Base-by-base conservation (phyloP, 2,113 vertebrate genomes). In the Neogobius melanostomus region DNA sequence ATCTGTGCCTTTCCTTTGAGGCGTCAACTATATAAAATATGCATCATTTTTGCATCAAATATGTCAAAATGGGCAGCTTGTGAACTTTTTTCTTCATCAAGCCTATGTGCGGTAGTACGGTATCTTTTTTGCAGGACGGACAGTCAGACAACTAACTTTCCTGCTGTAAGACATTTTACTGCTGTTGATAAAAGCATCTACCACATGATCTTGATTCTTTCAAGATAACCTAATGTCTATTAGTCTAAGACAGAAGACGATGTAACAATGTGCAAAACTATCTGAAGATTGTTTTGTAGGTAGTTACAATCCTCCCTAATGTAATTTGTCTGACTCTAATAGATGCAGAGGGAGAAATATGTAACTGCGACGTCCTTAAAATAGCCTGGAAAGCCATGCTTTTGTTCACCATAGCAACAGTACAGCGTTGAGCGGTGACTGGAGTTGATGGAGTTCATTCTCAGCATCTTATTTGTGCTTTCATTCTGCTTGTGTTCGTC, bases 321-420 rank as follows among this genome's bases (percentile, higher is more conserved):
- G 65, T 65, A 66, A 59, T 71, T 74, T 77, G 65, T 71, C 72
- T 84, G 74, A 73, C 57, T 85, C 75, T 87, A 66, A 87, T 82
- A 60, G 69, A 74, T 81, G 69, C 76, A 44, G 72, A 12, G 42
- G 46, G 62, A 59, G 59, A 16, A 71, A 79, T 8, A 79, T 69
- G 73, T 69, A 79, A 78, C 72, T 71, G 68, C 44, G 63, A 66
- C 81, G 75, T 28, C 79, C 86, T 81, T 78, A 80, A 89, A 90
- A 90, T 90, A 90, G 89, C 76, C 75, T 66, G 56, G 76, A 85
- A 79, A 82, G 70, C 85, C 56, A 52, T 74, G 71, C 53, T 82
- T 85, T 82, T 71, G 76, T 73, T 89, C 85, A 79, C 90, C 88
- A 89, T 90, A 85, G 85, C 87, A 90, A 87, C 85, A 80, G 82